Evolutionary conservation across 2,113 vertebrate species (phyloP).

Genomic region (Myanophis thanlyinensis): DNA sequence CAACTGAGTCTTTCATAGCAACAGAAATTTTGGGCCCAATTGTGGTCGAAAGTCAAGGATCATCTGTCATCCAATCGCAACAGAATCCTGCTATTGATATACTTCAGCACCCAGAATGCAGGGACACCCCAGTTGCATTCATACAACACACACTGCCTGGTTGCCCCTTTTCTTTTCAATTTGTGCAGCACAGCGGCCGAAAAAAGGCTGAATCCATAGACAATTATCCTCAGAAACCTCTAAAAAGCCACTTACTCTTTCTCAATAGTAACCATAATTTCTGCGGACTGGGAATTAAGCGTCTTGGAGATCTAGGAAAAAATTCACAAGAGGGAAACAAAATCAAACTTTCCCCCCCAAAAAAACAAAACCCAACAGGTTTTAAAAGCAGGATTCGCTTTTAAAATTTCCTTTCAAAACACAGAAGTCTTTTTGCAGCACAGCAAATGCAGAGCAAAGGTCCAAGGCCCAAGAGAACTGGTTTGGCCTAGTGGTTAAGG

Average conservation of each 20-base stretch:
- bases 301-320: neutral
- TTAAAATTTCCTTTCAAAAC: neutral
- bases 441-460: no score
- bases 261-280: neutral
- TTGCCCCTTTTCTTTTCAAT: neutral
- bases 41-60: neutral
- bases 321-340: neutral
- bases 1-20: neutral
- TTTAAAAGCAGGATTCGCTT: neutral
- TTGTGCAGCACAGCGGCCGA: neutral
- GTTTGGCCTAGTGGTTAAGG: no score
- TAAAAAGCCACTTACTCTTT: constrained; percentile 45
- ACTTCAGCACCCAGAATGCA: neutral
- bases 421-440: neutral
- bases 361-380: neutral
- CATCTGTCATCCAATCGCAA: neutral
- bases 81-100: neutral
- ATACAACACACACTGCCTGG: neutral
- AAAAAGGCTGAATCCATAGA: neutral
- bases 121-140: neutral
- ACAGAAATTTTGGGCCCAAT: no score
- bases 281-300: neutral
- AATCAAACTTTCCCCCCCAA: neutral
- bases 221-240: neutral
- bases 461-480: no score